Percentiles rank a stretch among this genome's conserved stretches.
Conservation (phyloP, 2,113 vertebrate genomes). For the Oceanites oceanicus region DNA sequence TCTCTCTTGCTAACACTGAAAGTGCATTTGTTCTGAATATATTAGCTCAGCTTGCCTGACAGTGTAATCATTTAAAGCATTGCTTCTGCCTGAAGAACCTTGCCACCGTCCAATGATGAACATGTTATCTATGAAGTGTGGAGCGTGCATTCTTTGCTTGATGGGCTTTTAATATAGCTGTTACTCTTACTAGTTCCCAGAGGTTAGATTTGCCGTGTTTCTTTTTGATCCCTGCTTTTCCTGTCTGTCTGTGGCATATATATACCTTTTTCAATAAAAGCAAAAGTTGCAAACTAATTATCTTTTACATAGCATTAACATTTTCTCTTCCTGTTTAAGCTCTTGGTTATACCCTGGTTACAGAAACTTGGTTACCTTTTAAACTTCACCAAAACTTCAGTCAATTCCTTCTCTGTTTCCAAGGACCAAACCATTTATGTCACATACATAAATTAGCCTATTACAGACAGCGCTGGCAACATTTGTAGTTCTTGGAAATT, state of each 20-base stretch:
- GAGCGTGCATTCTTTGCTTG: not conserved
- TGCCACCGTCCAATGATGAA: not conserved
- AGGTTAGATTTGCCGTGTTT: not conserved
- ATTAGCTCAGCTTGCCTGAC: not conserved
- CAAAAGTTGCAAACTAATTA: not conserved
- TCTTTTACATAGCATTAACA: not conserved
- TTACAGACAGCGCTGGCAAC: not conserved
- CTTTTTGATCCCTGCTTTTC: not conserved
- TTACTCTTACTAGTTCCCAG: not conserved
- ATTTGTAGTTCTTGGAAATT: not conserved
- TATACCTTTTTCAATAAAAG: not conserved
- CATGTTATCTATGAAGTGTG: not conserved
- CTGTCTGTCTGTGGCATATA: not conserved
- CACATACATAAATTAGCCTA: not conserved
- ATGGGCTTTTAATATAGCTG: not conserved
- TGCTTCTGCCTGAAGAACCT: not conserved
- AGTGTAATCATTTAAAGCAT: not conserved
- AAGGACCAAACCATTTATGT: not conserved
- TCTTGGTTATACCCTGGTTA: not conserved
- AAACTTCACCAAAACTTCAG: not conserved
- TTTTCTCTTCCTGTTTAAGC: not conserved
- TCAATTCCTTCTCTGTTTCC: not conserved
- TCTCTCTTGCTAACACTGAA: not conserved
- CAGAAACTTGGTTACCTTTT: not conserved
- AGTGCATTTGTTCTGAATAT: not conserved